Evolutionary conservation across 2,113 vertebrate genomes (phyloP).

Genomic region (Podiceps cristatus): DNA sequence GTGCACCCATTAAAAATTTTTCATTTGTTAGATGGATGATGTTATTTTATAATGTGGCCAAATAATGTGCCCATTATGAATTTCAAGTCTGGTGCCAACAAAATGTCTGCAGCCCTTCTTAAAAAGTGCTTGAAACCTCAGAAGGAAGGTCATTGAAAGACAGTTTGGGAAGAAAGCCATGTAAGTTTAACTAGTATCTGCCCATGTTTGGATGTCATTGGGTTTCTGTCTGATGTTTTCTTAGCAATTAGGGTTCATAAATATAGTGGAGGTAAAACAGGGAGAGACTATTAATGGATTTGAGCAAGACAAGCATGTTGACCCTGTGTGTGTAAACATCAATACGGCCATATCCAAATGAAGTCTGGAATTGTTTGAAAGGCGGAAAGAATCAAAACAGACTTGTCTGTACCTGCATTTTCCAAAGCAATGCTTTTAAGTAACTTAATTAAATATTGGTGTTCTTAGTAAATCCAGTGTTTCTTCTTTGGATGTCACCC

Average conservation of each 20-base stretch:
- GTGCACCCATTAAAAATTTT: conserved; percentile 53
- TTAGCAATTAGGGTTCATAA: neutral
- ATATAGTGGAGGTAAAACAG: neutral
- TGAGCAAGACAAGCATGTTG: neutral
- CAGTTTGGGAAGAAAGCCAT: conserved; percentile 36
- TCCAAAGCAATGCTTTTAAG: neutral
- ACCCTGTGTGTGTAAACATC: neutral
- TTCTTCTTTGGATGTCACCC: neutral
- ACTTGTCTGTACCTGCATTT: neutral
- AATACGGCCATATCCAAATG: neutral
- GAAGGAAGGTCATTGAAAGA: conserved; percentile 36
- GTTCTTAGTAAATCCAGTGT: neutral
- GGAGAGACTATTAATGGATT: neutral
- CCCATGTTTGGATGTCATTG: neutral
- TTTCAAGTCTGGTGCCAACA: conserved; percentile 52
- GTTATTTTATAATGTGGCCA: conserved; percentile 57
- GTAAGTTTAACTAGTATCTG: neutral
- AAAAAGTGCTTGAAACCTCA: conserved; percentile 11
- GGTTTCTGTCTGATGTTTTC: neutral
- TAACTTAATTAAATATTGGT: neutral
- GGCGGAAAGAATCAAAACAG: neutral
- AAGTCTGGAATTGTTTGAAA: conserved; percentile 10
- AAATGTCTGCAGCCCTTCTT: conserved; percentile 43
- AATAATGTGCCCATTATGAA: conserved; percentile 65
- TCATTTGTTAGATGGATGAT: conserved; percentile 69